A percentile compares a stretch with the other conserved stretches of the same genome.
Evolutionary conservation across 1,140 invertebrate genomes (phyloP).

Genomic region (Caenorhabditis inopinata): DNA sequence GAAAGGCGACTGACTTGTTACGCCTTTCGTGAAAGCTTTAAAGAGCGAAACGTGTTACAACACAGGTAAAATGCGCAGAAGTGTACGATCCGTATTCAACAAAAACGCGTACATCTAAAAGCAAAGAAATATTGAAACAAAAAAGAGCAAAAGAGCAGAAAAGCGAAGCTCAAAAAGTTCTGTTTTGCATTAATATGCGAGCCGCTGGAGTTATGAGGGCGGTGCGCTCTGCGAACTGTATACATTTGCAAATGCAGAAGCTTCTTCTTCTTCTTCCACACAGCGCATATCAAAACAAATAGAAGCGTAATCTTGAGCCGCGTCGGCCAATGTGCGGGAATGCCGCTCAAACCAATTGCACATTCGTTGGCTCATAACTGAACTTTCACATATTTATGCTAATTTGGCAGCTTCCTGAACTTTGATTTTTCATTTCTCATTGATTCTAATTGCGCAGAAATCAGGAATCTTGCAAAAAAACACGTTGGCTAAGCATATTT

Average conservation of each 20-base stretch:
- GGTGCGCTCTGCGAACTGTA: not conserved
- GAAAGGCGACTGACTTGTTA: no score
- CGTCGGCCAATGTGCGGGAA: not conserved
- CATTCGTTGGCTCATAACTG: not conserved
- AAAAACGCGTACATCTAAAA: not conserved
- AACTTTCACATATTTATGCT: not conserved
- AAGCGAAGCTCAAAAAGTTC: not conserved
- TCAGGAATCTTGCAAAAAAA: no score
- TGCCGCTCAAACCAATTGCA: not conserved
- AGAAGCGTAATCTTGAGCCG: constrained; percentile 20
- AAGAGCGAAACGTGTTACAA: no score
- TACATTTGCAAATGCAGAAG: constrained; percentile 32
- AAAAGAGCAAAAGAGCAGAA: not conserved
- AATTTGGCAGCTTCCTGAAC: no score
- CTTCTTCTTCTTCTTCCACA: not conserved
- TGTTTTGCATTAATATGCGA: constrained; percentile 2
- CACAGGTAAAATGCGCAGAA: no score
- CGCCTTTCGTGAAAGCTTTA: no score
- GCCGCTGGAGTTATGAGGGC: not conserved
- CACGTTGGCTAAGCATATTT: no score
- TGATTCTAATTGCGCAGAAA: no score
- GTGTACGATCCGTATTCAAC: no score
- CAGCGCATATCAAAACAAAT: constrained; percentile 25
- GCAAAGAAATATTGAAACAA: not conserved
- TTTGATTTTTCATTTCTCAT: no score